Conservation (phyloP, 2,113 vertebrate species). For the Shinisaurus crocodilurus region DNA sequence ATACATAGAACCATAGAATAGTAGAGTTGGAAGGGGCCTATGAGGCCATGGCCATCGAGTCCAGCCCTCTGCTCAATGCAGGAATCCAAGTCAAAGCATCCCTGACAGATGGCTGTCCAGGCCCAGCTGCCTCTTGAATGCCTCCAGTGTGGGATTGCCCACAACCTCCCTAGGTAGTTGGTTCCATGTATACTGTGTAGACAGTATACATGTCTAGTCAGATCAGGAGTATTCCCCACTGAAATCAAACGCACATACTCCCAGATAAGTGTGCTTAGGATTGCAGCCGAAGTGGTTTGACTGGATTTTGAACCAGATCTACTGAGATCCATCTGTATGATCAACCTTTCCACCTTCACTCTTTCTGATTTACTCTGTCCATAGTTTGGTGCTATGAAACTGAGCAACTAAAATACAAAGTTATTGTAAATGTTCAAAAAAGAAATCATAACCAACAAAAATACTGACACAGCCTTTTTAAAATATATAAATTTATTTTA, state of each 20-base stretch:
- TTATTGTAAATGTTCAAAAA: not conserved
- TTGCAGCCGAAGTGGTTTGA: not conserved
- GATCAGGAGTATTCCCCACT: not conserved
- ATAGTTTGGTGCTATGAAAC: not conserved
- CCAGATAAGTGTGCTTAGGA: not conserved
- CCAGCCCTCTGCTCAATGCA: too few relatives aligned
- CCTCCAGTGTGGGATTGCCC: too few relatives aligned
- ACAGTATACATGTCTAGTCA: not conserved
- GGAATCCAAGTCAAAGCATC: too few relatives aligned
- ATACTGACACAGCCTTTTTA: not conserved
- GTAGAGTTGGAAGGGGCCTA: too few relatives aligned
- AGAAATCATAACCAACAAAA: not conserved
- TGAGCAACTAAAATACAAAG: not conserved
- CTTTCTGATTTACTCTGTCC: not conserved
- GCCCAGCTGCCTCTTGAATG: too few relatives aligned
- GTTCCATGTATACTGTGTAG: too few relatives aligned
- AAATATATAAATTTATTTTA: slow-evolving; percentile 5
- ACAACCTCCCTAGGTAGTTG: too few relatives aligned
- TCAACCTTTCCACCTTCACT: not conserved
- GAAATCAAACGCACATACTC: not conserved
- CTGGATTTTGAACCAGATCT: not conserved
- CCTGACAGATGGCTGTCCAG: too few relatives aligned
- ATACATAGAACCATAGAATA: too few relatives aligned
- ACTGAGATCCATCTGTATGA: not conserved
- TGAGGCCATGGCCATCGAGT: too few relatives aligned